Evolutionary conservation across 2,113 vertebrate species (phyloP), one percentile per base, ranked within the genome.

Genomic region (Okapia johnstoni): DNA sequence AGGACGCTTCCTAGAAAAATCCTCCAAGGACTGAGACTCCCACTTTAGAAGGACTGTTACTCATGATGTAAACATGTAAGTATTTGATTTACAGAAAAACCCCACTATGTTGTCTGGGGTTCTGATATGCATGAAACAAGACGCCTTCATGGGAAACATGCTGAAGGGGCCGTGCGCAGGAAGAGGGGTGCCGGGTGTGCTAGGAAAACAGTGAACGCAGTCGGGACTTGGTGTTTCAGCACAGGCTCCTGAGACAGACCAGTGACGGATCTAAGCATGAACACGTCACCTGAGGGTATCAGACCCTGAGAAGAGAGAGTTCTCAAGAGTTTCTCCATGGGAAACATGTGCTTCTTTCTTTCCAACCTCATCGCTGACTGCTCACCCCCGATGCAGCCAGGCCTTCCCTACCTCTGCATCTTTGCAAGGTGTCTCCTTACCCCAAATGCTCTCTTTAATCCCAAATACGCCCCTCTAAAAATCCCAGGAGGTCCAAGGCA

Each of bases 301-400:
- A 23, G 58, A 30, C n/a, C 28, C 80, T 4, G 15, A 91, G 17
- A 33, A 79, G 36, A 70, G 17, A 21, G 66, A 7, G 46, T 55
- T 81, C 81, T 12, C 63, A 81, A 14, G 70, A 26, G 15, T 7
- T 11, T n/a, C 36, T 58, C 90, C 33, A 1, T 3, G 15, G 1
- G 17, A 33, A 43, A 30, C 0, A 0, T 50, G 13, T 2, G 2
- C 6, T 28, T 80, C 89, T 40, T 36, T 28, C 52, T 58, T 33
- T 6, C 28, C 25, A 5, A 30, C 40, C 60, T 77, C 28, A 8
- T 3, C 0, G 0, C n/a, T 30, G 46, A 36, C 0, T 2, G 25
- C 43, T 5, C 4, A n/a, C 16, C 57, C 46, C 25, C 21, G 1
- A 25, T 1, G 46, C 21, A 21, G 46, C 48, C 16, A 6, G 21